Evolutionary conservation across 1,140 invertebrate species (phyloP), one percentile per base, ranked within the genome.

Genomic region (Macrostomum lignano): DNA sequence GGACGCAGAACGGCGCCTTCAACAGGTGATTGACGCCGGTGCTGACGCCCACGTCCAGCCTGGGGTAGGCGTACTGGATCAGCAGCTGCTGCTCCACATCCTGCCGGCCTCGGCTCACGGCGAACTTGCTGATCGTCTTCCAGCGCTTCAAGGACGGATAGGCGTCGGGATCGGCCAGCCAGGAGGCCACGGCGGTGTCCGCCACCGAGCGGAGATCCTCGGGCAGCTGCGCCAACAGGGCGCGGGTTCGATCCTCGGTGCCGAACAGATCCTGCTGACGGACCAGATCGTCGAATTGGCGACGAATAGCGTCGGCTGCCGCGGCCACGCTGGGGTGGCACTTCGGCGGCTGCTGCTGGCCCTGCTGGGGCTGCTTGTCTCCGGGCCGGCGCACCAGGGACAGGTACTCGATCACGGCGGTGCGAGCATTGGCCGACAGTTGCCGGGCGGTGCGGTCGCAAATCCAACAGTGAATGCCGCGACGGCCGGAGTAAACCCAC

Each of bases 401-500:
- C 1, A 94, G 60, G 57, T 94, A 94, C 52, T 86, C 78, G 7
- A 74, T 77, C 20, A 96, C 62, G 3, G 77, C 71, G 26, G 57
- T 44, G 24, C 68, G 44, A 14, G 49, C 61, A 28, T 63, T 58
- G 29, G 65, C 64, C 35, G 69, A 65, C 5, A 91, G 55, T 42
- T 63, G 65, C 32, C 79, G 60, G 1, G 81, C 82, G 37, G 62
- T 60, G 45, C 72, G 65, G 58, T 94, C 86, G 48, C 74, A 81
- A 2, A 94, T 72, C 86, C 86, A 94, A 53, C 81, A 86, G 69
- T 94, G 86, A 26, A 94, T 69, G 48, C 86, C 86, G 62, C 84
- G 66, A 42, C 86, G 65, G 1, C 86, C 84, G 41, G 82, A 93
- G 58, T 84, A 94, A 7, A 93, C 73, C 82, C 82, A 94, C 14